Percentiles rank a stretch among this genome's conserved stretches.
Evolutionary conservation across 2,888 invertebrate genomes (phyloP).

Genomic region (Coleophora deauratella): DNA sequence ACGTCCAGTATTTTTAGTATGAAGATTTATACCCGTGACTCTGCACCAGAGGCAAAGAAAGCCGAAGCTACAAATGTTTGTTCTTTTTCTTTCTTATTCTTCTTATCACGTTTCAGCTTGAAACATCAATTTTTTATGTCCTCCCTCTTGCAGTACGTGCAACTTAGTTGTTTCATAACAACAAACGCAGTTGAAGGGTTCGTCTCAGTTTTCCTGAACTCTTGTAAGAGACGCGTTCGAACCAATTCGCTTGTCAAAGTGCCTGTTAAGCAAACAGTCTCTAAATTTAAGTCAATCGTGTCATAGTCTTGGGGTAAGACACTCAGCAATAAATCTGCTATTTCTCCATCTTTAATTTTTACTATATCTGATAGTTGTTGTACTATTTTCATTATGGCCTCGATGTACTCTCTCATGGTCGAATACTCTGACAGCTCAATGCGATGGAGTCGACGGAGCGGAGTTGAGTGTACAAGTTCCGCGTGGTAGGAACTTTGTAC

Average conservation of each 20-base stretch:
- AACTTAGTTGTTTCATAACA: no score
- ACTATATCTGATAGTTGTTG: slow-evolving; percentile 3
- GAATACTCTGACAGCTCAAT: background rate
- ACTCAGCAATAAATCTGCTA: slow-evolving; percentile 1
- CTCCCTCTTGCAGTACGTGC: background rate
- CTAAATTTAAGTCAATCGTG: background rate
- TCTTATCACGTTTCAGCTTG: background rate
- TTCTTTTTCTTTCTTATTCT: no score
- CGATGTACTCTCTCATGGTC: slow-evolving; percentile 1
- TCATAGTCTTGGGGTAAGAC: background rate
- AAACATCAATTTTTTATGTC: background rate
- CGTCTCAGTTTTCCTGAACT: no score
- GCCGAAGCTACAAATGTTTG: no score
- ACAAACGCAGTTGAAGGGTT: no score
- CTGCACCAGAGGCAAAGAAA: no score
- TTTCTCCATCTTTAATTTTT: slow-evolving; percentile 1
- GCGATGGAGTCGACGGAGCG: background rate
- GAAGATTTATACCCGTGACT: no score
- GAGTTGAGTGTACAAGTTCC: no score
- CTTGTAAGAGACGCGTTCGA: background rate
- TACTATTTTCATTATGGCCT: background rate
- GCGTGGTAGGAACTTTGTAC: no score
- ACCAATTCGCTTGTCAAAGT: background rate
- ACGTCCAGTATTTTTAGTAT: no score
- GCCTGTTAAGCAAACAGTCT: background rate